Evolutionary conservation across 1,140 invertebrate genomes (phyloP).

Genomic region (Drosophila baimaii): DNA sequence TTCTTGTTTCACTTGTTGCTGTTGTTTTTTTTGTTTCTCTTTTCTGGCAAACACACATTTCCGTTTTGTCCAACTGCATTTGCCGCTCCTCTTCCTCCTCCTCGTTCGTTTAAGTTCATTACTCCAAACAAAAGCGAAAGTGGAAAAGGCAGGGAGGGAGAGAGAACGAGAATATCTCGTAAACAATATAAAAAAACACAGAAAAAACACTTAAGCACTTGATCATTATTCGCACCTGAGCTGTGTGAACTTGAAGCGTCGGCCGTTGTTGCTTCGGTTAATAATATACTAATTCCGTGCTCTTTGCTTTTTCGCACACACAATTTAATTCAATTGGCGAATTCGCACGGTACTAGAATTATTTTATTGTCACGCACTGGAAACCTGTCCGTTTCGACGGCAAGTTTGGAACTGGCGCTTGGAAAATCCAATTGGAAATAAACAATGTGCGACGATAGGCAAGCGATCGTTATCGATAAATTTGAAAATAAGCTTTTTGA

Average conservation of each 20-base stretch:
- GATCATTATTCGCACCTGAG: slow-evolving; percentile 13
- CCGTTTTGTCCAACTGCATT: slow-evolving; percentile 26
- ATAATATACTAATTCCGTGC: slow-evolving; percentile 15
- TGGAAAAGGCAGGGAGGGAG: slow-evolving; percentile 16
- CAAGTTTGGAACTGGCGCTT: slow-evolving; percentile 66
- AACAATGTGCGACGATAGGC: slow-evolving; percentile 41
- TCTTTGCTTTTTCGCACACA: slow-evolving; percentile 16
- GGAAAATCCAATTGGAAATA: slow-evolving; percentile 63
- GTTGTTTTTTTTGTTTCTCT: slow-evolving; percentile 18
- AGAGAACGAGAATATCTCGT: slow-evolving; percentile 36
- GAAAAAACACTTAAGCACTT: slow-evolving; percentile 8
- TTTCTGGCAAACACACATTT: slow-evolving; percentile 36
- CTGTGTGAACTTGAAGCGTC: slow-evolving; percentile 22
- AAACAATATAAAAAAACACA: slow-evolving; percentile 36
- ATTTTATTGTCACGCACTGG: slow-evolving; percentile 43
- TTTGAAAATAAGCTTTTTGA: background rate
- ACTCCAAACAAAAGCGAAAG: slow-evolving; percentile 58
- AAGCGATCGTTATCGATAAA: slow-evolving; percentile 6
- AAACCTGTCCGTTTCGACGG: slow-evolving; percentile 51
- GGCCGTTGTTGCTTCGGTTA: background rate
- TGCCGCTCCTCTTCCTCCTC: slow-evolving; percentile 1
- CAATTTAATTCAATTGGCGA: slow-evolving; percentile 43
- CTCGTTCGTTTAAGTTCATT: slow-evolving; percentile 23
- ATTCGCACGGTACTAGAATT: slow-evolving; percentile 12
- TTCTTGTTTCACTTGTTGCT: slow-evolving; percentile 27